A percentile compares a stretch with the other conserved stretches of the same genome.
Conservation (phyloP, 2,888 invertebrate genomes). For the Calephelis perditalis region DNA sequence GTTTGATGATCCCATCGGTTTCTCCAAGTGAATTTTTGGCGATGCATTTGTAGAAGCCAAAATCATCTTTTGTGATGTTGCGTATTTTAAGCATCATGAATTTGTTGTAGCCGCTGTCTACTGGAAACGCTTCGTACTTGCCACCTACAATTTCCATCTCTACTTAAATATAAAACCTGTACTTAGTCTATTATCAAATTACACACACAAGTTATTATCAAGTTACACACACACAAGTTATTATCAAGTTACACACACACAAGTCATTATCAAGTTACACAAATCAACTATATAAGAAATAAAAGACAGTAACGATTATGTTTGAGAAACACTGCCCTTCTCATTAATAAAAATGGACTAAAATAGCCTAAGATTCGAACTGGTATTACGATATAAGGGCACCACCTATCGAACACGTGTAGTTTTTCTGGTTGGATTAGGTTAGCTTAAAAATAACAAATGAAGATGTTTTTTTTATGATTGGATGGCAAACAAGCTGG, state of each 20-base stretch:
- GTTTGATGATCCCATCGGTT: constrained; percentile 93
- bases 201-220: not conserved
- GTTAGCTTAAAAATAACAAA: too few relatives aligned
- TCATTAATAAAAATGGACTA: too few relatives aligned
- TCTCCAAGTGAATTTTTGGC: constrained; percentile 95
- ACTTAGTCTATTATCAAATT: constrained; percentile 7
- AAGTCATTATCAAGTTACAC: not conserved
- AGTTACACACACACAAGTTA: not conserved
- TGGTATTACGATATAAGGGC: too few relatives aligned
- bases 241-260: constrained; percentile 2
- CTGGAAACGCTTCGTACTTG: constrained; percentile 92
- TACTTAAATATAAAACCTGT: constrained; percentile 75
- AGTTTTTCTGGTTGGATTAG: too few relatives aligned
- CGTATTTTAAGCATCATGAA: constrained; percentile 95
- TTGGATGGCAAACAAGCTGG: too few relatives aligned
- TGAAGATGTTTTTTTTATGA: too few relatives aligned
- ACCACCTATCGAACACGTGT: too few relatives aligned
- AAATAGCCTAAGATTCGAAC: too few relatives aligned
- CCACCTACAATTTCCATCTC: constrained; percentile 88
- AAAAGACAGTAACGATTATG: too few relatives aligned
- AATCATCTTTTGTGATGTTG: constrained; percentile 88
- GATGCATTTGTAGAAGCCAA: constrained; percentile 93
- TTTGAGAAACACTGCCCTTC: too few relatives aligned
- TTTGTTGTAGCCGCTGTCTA: constrained; percentile 93
- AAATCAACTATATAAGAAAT: too few relatives aligned